Conservation (phyloP, 2,797 vertebrate genomes). For the Crenichthys baileyi region DNA sequence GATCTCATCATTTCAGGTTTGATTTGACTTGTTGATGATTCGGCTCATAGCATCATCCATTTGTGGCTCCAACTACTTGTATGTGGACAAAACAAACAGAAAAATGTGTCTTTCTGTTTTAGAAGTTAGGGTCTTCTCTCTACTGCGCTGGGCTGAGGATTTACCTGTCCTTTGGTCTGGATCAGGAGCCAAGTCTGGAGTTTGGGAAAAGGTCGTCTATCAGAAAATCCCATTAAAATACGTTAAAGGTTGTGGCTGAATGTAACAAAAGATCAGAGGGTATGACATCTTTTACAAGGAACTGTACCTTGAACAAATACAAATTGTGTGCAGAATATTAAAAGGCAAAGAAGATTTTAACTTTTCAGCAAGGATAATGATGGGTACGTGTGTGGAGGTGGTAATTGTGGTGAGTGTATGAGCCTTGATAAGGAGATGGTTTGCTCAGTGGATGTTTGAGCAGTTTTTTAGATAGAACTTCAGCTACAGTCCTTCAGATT, state of each 20-base stretch:
- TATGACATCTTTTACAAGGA: background rate
- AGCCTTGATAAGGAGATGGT: constrained; percentile 41
- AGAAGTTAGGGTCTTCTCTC: background rate
- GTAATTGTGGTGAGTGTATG: constrained; percentile 27
- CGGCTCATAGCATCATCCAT: background rate
- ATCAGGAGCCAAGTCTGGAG: background rate
- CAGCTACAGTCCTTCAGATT: constrained; percentile 38
- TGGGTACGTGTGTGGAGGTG: constrained; percentile 40
- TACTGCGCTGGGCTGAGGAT: background rate
- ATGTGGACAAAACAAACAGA: background rate
- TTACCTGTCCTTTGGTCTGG: background rate
- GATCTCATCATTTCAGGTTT: background rate
- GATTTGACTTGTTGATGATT: constrained; percentile 2
- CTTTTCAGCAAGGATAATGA: constrained; percentile 14
- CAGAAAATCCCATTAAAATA: background rate
- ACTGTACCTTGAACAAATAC: background rate
- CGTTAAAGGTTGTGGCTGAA: background rate
- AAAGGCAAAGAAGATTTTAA: constrained; percentile 20
- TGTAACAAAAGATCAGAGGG: background rate
- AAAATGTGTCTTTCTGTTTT: background rate
- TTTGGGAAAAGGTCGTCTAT: background rate
- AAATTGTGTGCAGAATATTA: background rate
- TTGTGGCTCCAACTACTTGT: background rate
- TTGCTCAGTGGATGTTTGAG: constrained; percentile 47
- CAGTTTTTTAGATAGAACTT: constrained; percentile 47